phyloP scores from a whole-genome alignment of 1,140 invertebrate genomes.

The Euwallacea similis region DNA sequence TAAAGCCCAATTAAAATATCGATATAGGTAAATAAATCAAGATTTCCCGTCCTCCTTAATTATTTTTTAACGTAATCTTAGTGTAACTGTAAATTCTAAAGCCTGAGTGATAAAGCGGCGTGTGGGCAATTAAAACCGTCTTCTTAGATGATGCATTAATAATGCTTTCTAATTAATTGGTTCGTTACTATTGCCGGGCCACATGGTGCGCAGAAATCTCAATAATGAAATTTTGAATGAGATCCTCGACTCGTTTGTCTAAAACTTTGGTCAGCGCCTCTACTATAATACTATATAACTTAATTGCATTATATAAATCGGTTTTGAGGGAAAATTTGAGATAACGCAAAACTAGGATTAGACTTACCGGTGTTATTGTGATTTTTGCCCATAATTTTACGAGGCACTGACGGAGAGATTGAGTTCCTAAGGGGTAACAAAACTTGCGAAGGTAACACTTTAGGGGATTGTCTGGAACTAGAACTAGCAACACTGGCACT shows the following conservation, averaged over 20 bases:
- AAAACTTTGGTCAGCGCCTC: too few relatives aligned
- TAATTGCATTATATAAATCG: background rate
- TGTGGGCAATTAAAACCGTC: too few relatives aligned
- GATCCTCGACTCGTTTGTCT: background rate
- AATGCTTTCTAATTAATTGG: background rate
- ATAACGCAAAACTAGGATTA: background rate
- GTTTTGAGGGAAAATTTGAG: conserved; percentile 10
- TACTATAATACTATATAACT: too few relatives aligned
- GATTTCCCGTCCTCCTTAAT: too few relatives aligned
- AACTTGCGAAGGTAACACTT: conserved; percentile 43
- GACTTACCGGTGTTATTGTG: conserved; percentile 51
- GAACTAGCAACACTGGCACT: conserved; percentile 41
- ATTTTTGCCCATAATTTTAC: conserved; percentile 53
- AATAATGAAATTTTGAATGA: conserved; percentile 26
- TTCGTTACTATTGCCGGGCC: conserved; percentile 18
- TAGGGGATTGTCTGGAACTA: conserved; percentile 51
- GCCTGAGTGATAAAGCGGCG: too few relatives aligned
- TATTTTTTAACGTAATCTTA: too few relatives aligned
- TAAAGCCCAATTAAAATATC: too few relatives aligned
- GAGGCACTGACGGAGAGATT: conserved; percentile 47
- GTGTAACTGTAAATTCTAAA: too few relatives aligned
- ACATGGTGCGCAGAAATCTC: conserved; percentile 35
- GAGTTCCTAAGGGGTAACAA: conserved; percentile 44
- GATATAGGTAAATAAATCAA: too few relatives aligned
- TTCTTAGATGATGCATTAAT: too few relatives aligned